Base-by-base conservation (phyloP, 1,140 invertebrate genomes). In the Apis florea region DNA sequence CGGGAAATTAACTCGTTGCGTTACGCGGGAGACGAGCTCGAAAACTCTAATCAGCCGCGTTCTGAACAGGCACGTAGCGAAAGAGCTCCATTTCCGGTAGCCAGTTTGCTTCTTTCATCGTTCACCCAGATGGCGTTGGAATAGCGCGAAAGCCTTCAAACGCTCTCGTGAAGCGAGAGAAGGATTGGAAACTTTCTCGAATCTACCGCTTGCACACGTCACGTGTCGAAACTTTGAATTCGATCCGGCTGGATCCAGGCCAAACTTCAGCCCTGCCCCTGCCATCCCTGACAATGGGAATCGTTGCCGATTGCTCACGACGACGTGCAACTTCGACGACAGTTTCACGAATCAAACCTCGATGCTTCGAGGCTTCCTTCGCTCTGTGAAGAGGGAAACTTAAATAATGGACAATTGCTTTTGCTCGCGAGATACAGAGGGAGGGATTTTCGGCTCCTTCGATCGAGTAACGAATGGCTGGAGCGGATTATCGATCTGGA, bases 1-100 rank as follows among this genome's bases (percentile, higher is more conserved):
- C 12, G n/a, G 63, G 53, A 66, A 80, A 73, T 80, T 74, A 80
- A 63, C 59, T 74, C 78, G 24, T 40, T 70, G 26, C 53, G 17
- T 56, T 67, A 15, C 19, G 51, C 31, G 47, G 13, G 6, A 51
- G 47, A 2, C 11, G 24, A 49, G 21, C 53, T 80, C 19, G 49
- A 31, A 40, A 51, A 49, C 40, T 58, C 56, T 54, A 79, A 79
- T 79, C 68, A 47, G 49, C 68, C 19, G 12, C 49, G 17, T 19
- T 51, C 47, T 70, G 26, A 73, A 15, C 24, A 10, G 56, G n/a
- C 78, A 19, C n/a, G 59, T 54, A 19, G 58, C 24, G 59, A 49
- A 53, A 54, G 19, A 40, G n/a, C n/a, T 63, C n/a, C 15, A 61
- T 73, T 64, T 79, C 78, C 68, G 68, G 49, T 40, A 19, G 21